Percentiles rank a stretch among this genome's conserved stretches.
These are phyloP conservation scores for Sus scrofa DNA, from an alignment of 2,113 vertebrate species.

Conservation along the genomic window T2T-Sscrofa CM000812.6:236851501-236852000, in stretches of 20 bases:
- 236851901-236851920: neutral
- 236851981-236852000: neutral
- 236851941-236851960: no score
- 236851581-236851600: neutral
- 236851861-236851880: neutral
- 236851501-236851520: neutral
- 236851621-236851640: neutral
- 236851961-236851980: neutral
- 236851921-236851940: neutral
- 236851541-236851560: neutral
- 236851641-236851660: neutral
- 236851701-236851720: neutral
- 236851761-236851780: slow-evolving; percentile 49
- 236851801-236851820: slow-evolving; percentile 62
- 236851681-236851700: slow-evolving; percentile 57
- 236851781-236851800: neutral
- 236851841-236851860: slow-evolving; percentile 69
- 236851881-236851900: neutral
- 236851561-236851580: neutral
- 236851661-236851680: neutral
- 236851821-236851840: slow-evolving; percentile 26
- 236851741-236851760: slow-evolving; percentile 59
- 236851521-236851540: neutral
- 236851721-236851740: slow-evolving; percentile 44
- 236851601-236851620: neutral